These are phyloP conservation scores for Rhyacophila evoluta DNA, from an alignment of 2,888 invertebrate species.

Conservation along the genomic window DNA sequence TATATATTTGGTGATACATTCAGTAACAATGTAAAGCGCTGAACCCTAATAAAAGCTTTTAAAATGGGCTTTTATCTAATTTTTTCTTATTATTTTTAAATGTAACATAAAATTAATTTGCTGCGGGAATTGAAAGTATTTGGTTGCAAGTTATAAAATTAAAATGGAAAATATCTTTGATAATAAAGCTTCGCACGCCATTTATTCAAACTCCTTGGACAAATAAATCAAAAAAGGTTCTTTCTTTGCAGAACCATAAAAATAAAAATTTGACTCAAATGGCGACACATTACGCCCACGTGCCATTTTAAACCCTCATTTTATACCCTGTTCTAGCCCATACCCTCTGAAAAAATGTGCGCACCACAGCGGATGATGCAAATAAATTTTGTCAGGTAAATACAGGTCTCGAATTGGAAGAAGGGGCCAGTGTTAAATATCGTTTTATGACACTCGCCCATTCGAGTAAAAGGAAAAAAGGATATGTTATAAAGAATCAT, in stretches of 20 bases:
- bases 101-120: no score
- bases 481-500: no score
- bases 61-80: no score
- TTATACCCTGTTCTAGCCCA: no score
- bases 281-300: not conserved
- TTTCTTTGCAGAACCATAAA: not conserved
- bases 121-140: no score
- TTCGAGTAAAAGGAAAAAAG: no score
- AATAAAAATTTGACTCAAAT: not conserved
- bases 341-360: not conserved
- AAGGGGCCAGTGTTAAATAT: not conserved
- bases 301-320: not conserved
- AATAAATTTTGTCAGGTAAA: slow-evolving; percentile 18
- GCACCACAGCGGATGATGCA: slow-evolving; percentile 1
- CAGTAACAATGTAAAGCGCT: no score
- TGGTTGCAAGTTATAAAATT: not conserved
- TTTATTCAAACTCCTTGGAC: not conserved
- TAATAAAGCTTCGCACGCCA: not conserved
- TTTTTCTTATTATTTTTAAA: no score
- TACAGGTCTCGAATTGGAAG: not conserved
- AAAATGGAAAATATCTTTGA: not conserved
- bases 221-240: slow-evolving; percentile 20
- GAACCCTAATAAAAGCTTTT: no score
- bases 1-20: no score
- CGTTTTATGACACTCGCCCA: no score